These are phyloP conservation scores for Cherax quadricarinatus DNA, from an alignment of 1,140 invertebrate species.

Conservation along the genomic window DNA sequence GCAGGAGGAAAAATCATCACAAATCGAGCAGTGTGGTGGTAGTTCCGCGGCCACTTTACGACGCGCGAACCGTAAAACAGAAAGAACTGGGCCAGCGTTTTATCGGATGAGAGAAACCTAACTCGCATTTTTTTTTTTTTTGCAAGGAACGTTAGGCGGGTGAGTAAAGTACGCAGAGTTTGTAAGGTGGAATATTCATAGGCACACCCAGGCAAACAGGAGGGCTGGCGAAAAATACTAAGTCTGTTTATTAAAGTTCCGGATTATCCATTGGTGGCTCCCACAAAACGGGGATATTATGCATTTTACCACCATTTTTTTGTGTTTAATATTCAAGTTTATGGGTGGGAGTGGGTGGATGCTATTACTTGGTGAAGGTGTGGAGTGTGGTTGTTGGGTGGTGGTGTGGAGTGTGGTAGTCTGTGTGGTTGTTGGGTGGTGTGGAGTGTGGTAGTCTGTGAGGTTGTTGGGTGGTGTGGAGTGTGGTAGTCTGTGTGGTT, in stretches of 20 bases:
- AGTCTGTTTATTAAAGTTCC: slow-evolving; percentile 3
- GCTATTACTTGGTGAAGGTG: no score
- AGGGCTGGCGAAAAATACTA: not conserved
- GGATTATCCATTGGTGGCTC: not conserved
- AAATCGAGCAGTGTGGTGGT: not conserved
- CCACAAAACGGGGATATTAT: not conserved
- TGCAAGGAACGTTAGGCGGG: not conserved
- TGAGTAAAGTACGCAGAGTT: not conserved
- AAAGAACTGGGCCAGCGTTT: not conserved
- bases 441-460: no score
- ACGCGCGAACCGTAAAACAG: not conserved
- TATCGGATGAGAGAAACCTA: not conserved
- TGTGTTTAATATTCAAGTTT: no score
- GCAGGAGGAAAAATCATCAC: not conserved
- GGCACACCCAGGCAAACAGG: not conserved
- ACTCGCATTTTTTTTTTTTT: not conserved
- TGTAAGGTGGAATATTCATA: not conserved
- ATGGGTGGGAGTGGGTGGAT: no score
- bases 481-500: no score
- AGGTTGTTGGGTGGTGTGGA: no score
- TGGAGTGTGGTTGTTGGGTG: no score
- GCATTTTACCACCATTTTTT: no score
- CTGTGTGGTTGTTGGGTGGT: no score
- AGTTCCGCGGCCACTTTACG: not conserved
- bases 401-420: no score